These are phyloP conservation scores for Cylindroiulus punctatus DNA, from an alignment of 2,888 invertebrate species.

Conservation along the genomic window DNA sequence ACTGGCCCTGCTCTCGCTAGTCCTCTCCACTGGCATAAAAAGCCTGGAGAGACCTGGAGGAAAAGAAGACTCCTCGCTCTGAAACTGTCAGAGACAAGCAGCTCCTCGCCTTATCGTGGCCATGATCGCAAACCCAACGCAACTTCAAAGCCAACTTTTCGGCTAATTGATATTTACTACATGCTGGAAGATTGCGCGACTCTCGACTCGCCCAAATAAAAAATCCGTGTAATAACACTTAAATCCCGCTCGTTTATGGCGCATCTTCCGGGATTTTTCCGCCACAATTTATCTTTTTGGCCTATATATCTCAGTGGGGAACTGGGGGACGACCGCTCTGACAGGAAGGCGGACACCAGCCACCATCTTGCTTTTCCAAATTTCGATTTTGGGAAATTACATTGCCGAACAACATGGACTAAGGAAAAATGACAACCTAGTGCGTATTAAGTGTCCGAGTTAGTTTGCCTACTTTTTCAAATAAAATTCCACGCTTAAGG, in stretches of 20 bases:
- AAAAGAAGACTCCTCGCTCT: not conserved
- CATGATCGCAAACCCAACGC: not conserved
- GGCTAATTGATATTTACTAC: conserved; percentile 32
- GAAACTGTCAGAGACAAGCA: too few species aligned
- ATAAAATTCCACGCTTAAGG: too few species aligned
- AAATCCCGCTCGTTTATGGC: too few species aligned
- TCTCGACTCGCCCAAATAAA: not conserved
- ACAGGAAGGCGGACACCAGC: too few species aligned
- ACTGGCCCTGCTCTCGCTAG: not conserved
- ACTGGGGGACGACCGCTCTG: too few species aligned
- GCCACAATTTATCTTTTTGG: not conserved
- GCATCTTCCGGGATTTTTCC: not conserved
- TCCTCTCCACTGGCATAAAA: not conserved
- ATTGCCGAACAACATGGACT: too few species aligned
- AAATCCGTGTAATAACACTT: not conserved
- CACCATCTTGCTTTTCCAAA: too few species aligned
- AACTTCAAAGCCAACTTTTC: conserved; percentile 16
- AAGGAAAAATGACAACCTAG: too few species aligned
- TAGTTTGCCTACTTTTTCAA: too few species aligned
- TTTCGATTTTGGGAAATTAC: too few species aligned
- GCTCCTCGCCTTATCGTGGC: conserved; percentile 1
- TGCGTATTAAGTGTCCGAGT: too few species aligned
- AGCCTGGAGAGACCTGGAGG: not conserved
- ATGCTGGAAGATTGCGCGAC: not conserved
- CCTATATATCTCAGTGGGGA: not conserved